phyloP scores from a whole-genome alignment of 2,888 invertebrate species.

The Cheilosia vernalis region DNA sequence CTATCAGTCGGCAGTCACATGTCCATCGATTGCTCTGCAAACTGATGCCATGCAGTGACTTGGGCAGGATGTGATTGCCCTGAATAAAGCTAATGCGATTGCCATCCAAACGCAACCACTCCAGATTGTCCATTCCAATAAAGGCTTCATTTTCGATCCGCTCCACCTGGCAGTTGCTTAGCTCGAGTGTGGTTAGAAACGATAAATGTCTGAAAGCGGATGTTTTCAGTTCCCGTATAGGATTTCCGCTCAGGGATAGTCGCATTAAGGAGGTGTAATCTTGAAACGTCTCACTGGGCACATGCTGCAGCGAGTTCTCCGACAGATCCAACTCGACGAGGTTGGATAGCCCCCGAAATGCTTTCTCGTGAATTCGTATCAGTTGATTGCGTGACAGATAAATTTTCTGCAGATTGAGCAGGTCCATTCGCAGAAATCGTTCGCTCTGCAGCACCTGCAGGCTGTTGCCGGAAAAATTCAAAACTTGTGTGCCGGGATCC shows the following conservation, averaged over 20 bases:
- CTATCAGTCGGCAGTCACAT: conserved; percentile 92
- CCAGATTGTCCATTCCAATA: conserved; percentile 90
- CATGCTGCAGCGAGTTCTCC: conserved; percentile 89
- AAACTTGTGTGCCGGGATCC: conserved; percentile 93
- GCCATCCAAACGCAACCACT: conserved; percentile 93
- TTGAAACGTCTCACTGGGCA: conserved; percentile 91
- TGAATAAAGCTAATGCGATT: conserved; percentile 90
- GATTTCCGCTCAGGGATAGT: conserved; percentile 91
- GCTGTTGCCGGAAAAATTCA: conserved; percentile 93
- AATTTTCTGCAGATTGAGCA: conserved; percentile 94
- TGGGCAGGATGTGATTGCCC: conserved; percentile 89
- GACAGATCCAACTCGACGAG: conserved; percentile 94
- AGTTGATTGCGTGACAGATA: conserved; percentile 91
- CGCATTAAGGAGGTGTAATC: conserved; percentile 93
- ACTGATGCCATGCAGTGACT: conserved; percentile 90
- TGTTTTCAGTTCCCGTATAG: conserved; percentile 89
- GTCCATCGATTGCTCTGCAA: conserved; percentile 94
- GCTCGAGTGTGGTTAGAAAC: conserved; percentile 91
- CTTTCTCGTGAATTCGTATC: conserved; percentile 90
- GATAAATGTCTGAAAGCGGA: conserved; percentile 90
- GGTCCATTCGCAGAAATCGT: conserved; percentile 90
- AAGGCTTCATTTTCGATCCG: conserved; percentile 91
- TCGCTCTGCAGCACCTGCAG: conserved; percentile 91
- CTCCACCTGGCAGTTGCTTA: conserved; percentile 92
- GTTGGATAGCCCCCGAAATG: conserved; percentile 93